Percentiles rank a stretch among this genome's conserved stretches.
Conservation (phyloP, 2,888 invertebrate species). For the Macrophya alboannulata region DNA sequence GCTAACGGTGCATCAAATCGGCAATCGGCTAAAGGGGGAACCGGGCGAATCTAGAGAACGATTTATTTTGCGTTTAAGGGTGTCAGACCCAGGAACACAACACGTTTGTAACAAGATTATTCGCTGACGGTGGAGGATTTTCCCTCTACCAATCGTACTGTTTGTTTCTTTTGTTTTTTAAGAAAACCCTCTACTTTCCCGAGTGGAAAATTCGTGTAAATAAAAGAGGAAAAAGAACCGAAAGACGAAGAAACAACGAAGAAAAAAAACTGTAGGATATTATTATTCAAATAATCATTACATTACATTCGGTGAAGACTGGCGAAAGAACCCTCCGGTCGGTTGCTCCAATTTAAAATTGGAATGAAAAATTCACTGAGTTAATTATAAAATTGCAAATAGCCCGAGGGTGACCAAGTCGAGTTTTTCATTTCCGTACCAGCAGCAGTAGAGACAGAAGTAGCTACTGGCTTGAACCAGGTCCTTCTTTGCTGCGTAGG, state of each 20-base stretch:
- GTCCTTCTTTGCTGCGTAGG: not conserved
- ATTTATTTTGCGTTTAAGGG: not conserved
- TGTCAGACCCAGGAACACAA: not conserved
- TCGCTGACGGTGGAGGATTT: not conserved
- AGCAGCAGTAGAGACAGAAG: not conserved
- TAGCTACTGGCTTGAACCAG: not conserved
- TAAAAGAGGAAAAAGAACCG: too few relatives aligned
- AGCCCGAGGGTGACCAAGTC: slow-evolving; percentile 24
- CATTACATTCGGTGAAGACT: not conserved
- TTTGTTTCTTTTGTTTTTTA: not conserved
- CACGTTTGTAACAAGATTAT: slow-evolving; percentile 10
- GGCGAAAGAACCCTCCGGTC: slow-evolving; percentile 15
- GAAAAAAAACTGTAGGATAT: not conserved
- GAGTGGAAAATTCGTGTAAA: not conserved
- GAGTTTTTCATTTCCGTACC: slow-evolving; percentile 16
- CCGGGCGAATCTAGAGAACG: not conserved
- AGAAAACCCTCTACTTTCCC: not conserved
- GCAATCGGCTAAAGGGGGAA: not conserved
- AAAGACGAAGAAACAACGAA: not conserved
- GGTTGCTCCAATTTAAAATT: slow-evolving; percentile 36
- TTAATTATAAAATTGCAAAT: slow-evolving; percentile 47
- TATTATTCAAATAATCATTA: not conserved
- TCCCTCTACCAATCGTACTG: not conserved
- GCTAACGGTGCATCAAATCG: slow-evolving; percentile 50
- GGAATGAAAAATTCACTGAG: slow-evolving; percentile 21